Conservation (phyloP, 1,140 invertebrate species). For the Wasmannia auropunctata region DNA sequence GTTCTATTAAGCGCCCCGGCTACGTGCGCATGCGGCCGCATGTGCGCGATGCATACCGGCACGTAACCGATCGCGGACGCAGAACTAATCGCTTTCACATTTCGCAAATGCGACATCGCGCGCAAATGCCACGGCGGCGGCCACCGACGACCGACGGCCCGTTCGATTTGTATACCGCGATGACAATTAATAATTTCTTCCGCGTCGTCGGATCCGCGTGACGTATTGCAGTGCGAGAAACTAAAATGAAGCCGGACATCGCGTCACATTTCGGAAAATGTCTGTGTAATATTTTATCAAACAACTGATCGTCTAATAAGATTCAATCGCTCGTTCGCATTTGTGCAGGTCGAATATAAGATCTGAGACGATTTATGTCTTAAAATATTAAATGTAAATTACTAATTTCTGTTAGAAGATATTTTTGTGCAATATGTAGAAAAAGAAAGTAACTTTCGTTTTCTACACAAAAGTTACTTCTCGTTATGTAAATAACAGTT, state of each 20-base stretch:
- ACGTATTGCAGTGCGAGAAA: background rate
- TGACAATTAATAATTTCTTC: conserved; percentile 10
- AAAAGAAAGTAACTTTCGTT: background rate
- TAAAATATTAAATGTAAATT: background rate
- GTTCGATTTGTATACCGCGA: background rate
- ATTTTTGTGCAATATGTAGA: background rate
- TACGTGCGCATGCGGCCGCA: background rate
- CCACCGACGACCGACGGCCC: background rate
- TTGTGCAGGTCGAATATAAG: background rate
- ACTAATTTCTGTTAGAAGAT: background rate
- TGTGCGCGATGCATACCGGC: conserved; percentile 41
- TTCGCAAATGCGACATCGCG: conserved; percentile 35
- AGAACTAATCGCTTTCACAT: conserved; percentile 64
- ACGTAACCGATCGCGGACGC: conserved; percentile 5
- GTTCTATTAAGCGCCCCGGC: conserved; percentile 67
- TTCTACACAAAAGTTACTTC: background rate
- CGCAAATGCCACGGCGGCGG: conserved; percentile 1
- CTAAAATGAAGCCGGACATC: background rate
- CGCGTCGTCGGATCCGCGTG: background rate
- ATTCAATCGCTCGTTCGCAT: background rate
- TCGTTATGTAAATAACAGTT: background rate
- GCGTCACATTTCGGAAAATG: background rate
- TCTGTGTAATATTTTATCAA: background rate
- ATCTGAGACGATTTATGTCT: background rate
- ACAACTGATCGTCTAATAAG: too few species aligned